Conservation (phyloP, 2,888 invertebrate species). For the Abscondita cerata region DNA sequence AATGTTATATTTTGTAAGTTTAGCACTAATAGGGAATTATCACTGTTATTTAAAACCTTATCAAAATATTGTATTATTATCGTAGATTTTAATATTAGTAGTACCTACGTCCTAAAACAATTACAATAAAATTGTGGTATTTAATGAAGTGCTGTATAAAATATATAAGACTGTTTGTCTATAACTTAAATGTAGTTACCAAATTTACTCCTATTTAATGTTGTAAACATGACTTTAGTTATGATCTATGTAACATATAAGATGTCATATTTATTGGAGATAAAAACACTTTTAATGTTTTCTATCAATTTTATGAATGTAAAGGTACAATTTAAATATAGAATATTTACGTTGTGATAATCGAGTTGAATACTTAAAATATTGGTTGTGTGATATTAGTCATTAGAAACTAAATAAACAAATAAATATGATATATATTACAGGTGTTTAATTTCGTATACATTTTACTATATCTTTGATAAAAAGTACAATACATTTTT, state of each 20-base stretch:
- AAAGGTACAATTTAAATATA: neutral
- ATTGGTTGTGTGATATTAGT: slow-evolving; percentile 34
- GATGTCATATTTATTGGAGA: slow-evolving; percentile 1
- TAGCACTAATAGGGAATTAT: neutral
- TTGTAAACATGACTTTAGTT: neutral
- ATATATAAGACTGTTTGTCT: slow-evolving; percentile 8
- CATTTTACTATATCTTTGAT: too few relatives aligned
- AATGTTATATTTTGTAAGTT: slow-evolving; percentile 8
- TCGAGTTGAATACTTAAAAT: slow-evolving; percentile 20
- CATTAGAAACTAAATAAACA: slow-evolving; percentile 12
- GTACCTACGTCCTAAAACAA: neutral
- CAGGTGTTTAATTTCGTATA: too few relatives aligned
- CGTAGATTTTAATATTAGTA: too few relatives aligned
- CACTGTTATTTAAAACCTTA: too few relatives aligned
- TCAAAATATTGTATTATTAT: too few relatives aligned
- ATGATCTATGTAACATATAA: neutral
- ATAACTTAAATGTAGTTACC: neutral
- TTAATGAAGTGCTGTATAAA: neutral
- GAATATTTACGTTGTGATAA: slow-evolving; percentile 23
- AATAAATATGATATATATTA: too few relatives aligned
- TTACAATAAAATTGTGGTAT: neutral
- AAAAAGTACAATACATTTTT: too few relatives aligned
- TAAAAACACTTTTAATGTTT: neutral
- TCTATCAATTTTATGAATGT: neutral
- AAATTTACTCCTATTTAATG: too few relatives aligned